Evolutionary conservation across 2,797 vertebrate species (phyloP), one percentile per base, ranked within the genome.

Genomic region (Semotilus atromaculatus): DNA sequence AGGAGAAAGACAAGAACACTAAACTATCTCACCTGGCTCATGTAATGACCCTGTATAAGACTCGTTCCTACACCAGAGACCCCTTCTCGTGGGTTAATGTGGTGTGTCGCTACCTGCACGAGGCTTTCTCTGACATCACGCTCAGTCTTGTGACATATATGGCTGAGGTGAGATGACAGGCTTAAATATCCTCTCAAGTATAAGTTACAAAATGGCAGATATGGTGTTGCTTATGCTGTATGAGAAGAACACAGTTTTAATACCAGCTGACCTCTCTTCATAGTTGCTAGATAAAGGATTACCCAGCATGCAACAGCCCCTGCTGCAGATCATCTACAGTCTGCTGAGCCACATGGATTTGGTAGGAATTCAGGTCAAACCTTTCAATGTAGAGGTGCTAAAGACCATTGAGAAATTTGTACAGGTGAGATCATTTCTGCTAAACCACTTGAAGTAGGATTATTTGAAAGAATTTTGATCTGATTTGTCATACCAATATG

Each of bases 11-110:
- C 91, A 99, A 98, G 91, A 96, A 98, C 86, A 96, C 97, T 21
- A 99, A 99, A 89, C 93, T 99, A 8, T 98, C 98, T 38, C 98
- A 99, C 86, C 92, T 99, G 88, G 98, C 98, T 14, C 98, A 99
- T 21, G 98, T 99, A 62, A 99, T 99, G 98, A 99, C 97, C 18
- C 96, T 99, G 67, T 99, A 99, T 89, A 99, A 98, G 93, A 99
- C 97, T 0, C 97, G 98, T 38, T 99, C 98, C 85, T 99, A 99
- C 89, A 99, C 98, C 0, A 95, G 98, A 80, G 97, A 99, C 92
- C 97, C 97, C 36, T 96, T 97, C 88, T 98, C 98, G 0, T 99
- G 98, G 98, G 97, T 99, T 84, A 99, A 96, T 0, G 98, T 99
- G 86, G 98, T 99, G 74, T 99, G 98, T 87, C 96, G 98, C 36